Base-by-base conservation (phyloP, 2,888 invertebrate species). In the Drosophila algonquin region DNA sequence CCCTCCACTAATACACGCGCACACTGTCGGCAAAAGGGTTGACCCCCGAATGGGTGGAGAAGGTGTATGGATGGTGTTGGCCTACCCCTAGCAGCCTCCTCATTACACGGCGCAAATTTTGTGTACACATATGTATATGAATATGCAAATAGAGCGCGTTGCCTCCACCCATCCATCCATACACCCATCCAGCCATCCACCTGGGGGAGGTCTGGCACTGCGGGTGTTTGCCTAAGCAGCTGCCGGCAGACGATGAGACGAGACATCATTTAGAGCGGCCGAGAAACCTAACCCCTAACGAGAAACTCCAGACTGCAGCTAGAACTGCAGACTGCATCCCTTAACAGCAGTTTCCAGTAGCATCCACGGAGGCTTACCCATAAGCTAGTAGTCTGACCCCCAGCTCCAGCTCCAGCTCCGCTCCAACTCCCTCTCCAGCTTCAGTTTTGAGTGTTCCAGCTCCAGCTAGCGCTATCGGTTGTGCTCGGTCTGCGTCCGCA, bases 181-280 rank as follows among this genome's bases (percentile, higher is more conserved):
- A 9, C 35, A 35, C 3, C 21, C n/a, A 12, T 1, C 27, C 10
- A 9, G n/a, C 40, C 44, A 40, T 47, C 56, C 30, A 44, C 40
- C 45, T 62, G 24, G 35, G 52, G 53, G 35, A 50, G 53, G 16
- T 55, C n/a, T 61, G 30, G 21, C 30, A 27, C 44, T 59, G 46
- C 75, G 56, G 61, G 46, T 45, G 76, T 87, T 73, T 85, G 80
- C 63, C 80, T 85, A 83, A 81, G 84, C 80, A 80, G 85, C 78
- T 68, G 50, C 62, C 46, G 46, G 51, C 27, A 18, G 56, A 16
- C 46, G 21, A 21, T 21, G n/a, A 45, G 46, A 57, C 27, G 60
- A 32, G 62, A 60, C 84, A 78, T 70, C 82, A 85, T 80, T 62
- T 82, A 72, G 65, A 77, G 77, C 59, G 52, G 45, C 50, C 18